These are phyloP conservation scores for Erythrocercus mccallii DNA, from an alignment of 2,113 vertebrate species.

Conservation along the genomic window DNA sequence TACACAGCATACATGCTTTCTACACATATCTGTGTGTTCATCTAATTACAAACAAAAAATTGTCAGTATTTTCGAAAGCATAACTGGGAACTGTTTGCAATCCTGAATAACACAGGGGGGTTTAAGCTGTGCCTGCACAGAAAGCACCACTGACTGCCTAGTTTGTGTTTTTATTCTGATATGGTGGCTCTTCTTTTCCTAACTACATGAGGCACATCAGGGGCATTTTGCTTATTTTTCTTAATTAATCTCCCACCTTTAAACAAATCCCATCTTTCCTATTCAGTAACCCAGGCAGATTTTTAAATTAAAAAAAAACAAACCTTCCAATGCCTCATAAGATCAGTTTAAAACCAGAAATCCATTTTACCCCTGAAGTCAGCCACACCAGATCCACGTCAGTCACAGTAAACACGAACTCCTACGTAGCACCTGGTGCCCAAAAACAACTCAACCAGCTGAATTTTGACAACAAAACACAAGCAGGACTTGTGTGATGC, in stretches of 20 bases:
- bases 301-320: not conserved
- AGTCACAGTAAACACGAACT: not conserved
- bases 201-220: not conserved
- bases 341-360: not conserved
- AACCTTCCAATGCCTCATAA: not conserved
- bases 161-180: conserved; percentile 16
- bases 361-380: not conserved
- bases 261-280: not conserved
- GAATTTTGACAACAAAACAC: not conserved
- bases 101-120: not conserved
- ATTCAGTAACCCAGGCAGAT: not conserved
- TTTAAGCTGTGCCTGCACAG: not conserved
- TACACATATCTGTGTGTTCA: not conserved
- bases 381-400: not conserved
- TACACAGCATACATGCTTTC: not conserved
- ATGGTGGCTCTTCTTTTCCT: conserved; percentile 21
- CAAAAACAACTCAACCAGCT: not conserved
- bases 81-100: not conserved
- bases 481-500: not conserved
- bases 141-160: not conserved
- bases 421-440: not conserved
- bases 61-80: not conserved
- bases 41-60: not conserved
- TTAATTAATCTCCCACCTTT: not conserved
- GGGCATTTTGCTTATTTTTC: not conserved